These are phyloP conservation scores for Drosophila lacteicornis DNA, from an alignment of 1,140 invertebrate genomes.

Conservation along the genomic window DNA sequence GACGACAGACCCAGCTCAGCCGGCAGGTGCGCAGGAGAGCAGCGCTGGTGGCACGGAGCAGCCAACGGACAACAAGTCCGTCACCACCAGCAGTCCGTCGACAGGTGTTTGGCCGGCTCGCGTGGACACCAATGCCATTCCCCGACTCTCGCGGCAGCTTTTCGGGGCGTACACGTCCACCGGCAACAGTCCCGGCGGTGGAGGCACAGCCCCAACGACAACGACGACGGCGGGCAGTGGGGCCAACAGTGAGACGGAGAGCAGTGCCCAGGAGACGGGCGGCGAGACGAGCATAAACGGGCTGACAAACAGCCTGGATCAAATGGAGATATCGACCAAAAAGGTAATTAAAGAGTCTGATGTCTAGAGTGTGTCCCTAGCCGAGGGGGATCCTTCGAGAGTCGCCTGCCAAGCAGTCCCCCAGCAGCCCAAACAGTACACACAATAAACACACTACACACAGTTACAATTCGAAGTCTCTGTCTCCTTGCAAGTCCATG, in stretches of 20 bases:
- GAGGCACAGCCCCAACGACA: conserved; percentile 4
- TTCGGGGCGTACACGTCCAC: conserved; percentile 53
- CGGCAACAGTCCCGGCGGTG: neutral
- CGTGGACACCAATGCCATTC: conserved; percentile 57
- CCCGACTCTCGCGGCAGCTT: conserved; percentile 60
- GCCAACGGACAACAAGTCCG: conserved; percentile 48
- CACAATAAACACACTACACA: conserved; percentile 49
- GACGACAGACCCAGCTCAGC: conserved; percentile 39
- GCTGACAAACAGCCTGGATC: conserved; percentile 67
- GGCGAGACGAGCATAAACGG: conserved; percentile 68
- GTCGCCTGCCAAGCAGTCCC: conserved; percentile 38
- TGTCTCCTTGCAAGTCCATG: conserved; percentile 3
- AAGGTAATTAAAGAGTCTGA: conserved; percentile 67
- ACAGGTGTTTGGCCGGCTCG: conserved; percentile 60
- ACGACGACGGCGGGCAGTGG: conserved; percentile 49
- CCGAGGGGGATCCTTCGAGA: conserved; percentile 12
- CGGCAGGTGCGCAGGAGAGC: conserved; percentile 12
- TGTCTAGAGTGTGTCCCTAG: conserved; percentile 13
- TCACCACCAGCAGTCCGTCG: conserved; percentile 38
- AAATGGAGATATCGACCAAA: conserved; percentile 73
- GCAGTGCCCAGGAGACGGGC: conserved; percentile 64
- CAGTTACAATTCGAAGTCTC: conserved; percentile 8
- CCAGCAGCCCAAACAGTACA: conserved; percentile 31
- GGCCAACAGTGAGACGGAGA: conserved; percentile 71
- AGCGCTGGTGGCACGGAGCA: conserved; percentile 21